Evolutionary conservation across 2,888 invertebrate species (phyloP), one percentile per base, ranked within the genome.

Genomic region (Xylota sylvarum): DNA sequence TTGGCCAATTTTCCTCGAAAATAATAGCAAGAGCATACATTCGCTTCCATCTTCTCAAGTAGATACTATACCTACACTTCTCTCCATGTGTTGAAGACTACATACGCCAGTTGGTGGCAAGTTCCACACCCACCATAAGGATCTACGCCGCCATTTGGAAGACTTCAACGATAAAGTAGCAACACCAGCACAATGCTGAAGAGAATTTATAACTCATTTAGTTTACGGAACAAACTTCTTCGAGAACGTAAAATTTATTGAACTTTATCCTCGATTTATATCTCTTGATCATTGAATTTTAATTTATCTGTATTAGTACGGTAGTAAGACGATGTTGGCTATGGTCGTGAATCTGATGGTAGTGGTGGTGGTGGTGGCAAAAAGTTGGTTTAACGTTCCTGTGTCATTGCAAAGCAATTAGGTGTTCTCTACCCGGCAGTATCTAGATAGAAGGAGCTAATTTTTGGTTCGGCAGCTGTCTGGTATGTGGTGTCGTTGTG

Each of bases 171-270:
- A 78, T 43, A 78, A 56, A 67, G 65, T 43, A 64, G 64, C 64
- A 58, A 65, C 56, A 76, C 30, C 32, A 82, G 69, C 82, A 82
- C 70, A 76, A 70, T 76, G 76, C 40, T 64, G 52, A 5, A 23
- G 58, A 77, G 46, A 87, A 88, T 88, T 88, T 88, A 88, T 88
- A 88, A 88, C 85, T 88, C 88, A 88, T 88, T 88, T 88, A 88
- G 64, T 88, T 52, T 82, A 88, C 86, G 82, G 88, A 88, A 86
- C 88, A 85, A 88, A 88, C 79, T 88, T 83, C 72, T 83, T 82
- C 50, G 82, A 83, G 77, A 86, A 79, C 77, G 79, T 80, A 83
- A 86, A 86, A 88, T 88, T 88, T 88, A 88, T 88, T 73, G 88
- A 86, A 88, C 86, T 86, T 85, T 82, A 85, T 88, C 87, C 82